phyloP scores from a whole-genome alignment of 2,797 vertebrate genomes.

The Lophotriccus pileatus region DNA sequence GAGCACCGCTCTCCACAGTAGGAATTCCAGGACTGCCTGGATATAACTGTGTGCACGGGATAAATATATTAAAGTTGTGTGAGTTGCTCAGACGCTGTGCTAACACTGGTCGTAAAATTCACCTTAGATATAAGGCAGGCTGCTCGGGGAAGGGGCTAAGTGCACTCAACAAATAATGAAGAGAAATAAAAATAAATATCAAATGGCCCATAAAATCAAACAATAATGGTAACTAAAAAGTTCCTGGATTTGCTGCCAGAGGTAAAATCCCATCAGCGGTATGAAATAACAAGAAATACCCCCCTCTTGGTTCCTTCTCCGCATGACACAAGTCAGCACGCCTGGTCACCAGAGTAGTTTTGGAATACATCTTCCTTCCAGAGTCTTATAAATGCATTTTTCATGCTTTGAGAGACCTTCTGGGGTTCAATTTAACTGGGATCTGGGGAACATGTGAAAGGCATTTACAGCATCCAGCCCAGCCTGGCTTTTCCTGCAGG shows the following conservation, averaged over 20 bases:
- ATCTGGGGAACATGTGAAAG: slow-evolving; percentile 64
- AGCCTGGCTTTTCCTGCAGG: slow-evolving; percentile 28
- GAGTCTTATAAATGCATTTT: slow-evolving; percentile 51
- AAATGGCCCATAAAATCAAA: slow-evolving; percentile 66
- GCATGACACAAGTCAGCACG: slow-evolving; percentile 41
- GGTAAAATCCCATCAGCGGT: slow-evolving; percentile 51
- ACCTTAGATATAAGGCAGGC: slow-evolving; percentile 64
- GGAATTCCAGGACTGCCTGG: background rate
- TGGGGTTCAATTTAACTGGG: slow-evolving; percentile 41
- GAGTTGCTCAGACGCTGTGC: slow-evolving; percentile 21
- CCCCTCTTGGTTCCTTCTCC: slow-evolving; percentile 20
- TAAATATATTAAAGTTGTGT: slow-evolving; percentile 26
- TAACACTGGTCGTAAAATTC: slow-evolving; percentile 51
- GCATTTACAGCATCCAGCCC: slow-evolving; percentile 45
- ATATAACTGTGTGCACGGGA: background rate
- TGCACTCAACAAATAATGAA: slow-evolving; percentile 62
- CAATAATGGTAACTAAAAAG: slow-evolving; percentile 56
- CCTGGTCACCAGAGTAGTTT: slow-evolving; percentile 55
- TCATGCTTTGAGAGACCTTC: slow-evolving; percentile 51
- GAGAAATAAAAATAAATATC: slow-evolving; percentile 62
- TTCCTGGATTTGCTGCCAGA: slow-evolving; percentile 53
- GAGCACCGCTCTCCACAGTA: background rate
- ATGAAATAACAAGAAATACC: slow-evolving; percentile 21
- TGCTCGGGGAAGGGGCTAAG: slow-evolving; percentile 56
- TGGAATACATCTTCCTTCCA: slow-evolving; percentile 51